Conservation (phyloP, 2,113 vertebrate species). For the rabbit (Oryctolagus cuniculus) region DNA sequence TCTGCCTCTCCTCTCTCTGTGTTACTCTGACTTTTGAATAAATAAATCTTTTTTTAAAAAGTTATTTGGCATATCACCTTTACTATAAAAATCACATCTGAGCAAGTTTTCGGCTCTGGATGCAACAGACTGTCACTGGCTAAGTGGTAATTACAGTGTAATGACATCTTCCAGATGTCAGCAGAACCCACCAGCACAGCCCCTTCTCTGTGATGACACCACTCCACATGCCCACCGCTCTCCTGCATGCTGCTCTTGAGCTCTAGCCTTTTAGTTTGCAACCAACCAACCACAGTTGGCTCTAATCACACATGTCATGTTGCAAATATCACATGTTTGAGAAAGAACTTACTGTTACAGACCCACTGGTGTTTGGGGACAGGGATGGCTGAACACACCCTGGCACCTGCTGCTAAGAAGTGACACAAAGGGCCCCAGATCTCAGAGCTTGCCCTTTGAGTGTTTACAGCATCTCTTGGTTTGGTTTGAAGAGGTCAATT, state of each 20-base stretch:
- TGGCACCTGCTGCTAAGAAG: slow-evolving; percentile 65
- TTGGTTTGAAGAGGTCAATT: slow-evolving; percentile 71
- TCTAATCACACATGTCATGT: slow-evolving; percentile 83
- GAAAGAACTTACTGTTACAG: slow-evolving; percentile 74
- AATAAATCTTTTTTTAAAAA: no score
- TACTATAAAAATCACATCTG: slow-evolving; percentile 80
- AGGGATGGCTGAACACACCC: background rate
- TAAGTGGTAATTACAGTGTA: slow-evolving; percentile 83
- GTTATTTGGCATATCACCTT: slow-evolving; percentile 79
- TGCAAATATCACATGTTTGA: slow-evolving; percentile 79
- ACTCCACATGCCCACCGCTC: background rate
- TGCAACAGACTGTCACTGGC: slow-evolving; percentile 80
- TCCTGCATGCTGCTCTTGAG: slow-evolving; percentile 73
- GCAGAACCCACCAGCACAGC: slow-evolving; percentile 81
- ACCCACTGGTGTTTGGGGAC: slow-evolving; percentile 48
- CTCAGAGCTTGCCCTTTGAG: slow-evolving; percentile 65
- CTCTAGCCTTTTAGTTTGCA: slow-evolving; percentile 79
- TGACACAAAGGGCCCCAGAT: background rate
- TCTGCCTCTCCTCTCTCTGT: no score
- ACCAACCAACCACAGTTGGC: slow-evolving; percentile 83
- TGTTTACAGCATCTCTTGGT: slow-evolving; percentile 64
- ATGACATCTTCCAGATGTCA: slow-evolving; percentile 83
- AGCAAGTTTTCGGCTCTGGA: slow-evolving; percentile 78
- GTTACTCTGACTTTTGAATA: no score
- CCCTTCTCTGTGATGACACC: background rate